phyloP scores from a whole-genome alignment of 2,888 invertebrate species.

The Parnassius apollo region DNA sequence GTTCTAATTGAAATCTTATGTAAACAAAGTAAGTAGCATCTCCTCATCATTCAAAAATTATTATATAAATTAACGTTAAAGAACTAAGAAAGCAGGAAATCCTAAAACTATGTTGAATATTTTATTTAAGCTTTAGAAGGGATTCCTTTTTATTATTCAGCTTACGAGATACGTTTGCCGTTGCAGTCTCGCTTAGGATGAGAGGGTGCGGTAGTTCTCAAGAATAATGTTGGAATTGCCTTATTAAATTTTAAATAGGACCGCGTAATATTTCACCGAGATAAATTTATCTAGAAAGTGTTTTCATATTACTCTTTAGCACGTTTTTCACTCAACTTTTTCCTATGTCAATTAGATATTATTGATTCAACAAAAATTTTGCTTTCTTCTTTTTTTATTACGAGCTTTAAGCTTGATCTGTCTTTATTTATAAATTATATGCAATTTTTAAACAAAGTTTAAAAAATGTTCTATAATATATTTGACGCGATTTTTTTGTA shows the following conservation, averaged over 20 bases:
- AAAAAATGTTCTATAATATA: no score
- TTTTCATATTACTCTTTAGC: background rate
- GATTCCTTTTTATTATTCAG: constrained; percentile 22
- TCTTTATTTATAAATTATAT: no score
- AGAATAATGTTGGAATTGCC: constrained; percentile 18
- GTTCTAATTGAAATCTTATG: no score
- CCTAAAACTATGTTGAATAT: constrained; percentile 14
- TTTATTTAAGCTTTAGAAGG: constrained; percentile 16
- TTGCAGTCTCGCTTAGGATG: constrained; percentile 3
- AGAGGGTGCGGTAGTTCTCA: constrained; percentile 7
- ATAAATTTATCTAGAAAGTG: constrained; percentile 2
- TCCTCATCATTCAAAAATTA: no score
- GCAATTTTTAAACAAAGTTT: no score
- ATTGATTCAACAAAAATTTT: no score
- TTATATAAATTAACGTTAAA: background rate
- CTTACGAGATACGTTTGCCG: constrained; percentile 11
- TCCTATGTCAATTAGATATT: no score
- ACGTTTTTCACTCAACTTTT: no score
- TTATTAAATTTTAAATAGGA: constrained; percentile 17
- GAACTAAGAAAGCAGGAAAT: background rate
- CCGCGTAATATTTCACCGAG: background rate
- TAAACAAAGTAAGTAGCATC: no score
- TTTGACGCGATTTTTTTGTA: no score
- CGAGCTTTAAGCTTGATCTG: no score
- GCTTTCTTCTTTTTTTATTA: no score